These are phyloP conservation scores for Acanthosepion lycidas DNA, from an alignment of 2,888 invertebrate species.

Conservation along the genomic window DNA sequence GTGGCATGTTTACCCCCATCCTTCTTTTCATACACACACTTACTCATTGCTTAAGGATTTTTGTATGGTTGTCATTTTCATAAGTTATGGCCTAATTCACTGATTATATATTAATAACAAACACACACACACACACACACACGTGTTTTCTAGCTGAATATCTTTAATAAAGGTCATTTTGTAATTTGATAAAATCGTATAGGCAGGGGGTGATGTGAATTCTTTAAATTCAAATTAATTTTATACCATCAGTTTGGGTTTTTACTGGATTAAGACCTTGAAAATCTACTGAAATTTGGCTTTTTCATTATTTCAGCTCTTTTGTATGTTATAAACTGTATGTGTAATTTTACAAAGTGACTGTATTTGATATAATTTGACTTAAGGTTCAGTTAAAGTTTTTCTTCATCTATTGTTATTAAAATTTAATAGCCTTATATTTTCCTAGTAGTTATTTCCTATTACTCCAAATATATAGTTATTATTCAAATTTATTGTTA, in stretches of 20 bases:
- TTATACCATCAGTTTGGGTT: not conserved
- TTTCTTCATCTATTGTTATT: not conserved
- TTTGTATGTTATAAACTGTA: not conserved
- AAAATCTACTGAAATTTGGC: not conserved
- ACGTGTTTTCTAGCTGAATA: not conserved
- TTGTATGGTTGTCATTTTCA: not conserved
- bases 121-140: no score
- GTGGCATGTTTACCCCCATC: not conserved
- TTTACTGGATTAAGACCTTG: not conserved
- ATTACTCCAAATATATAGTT: no score
- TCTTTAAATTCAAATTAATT: not conserved
- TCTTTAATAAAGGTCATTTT: not conserved
- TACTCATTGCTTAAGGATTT: not conserved
- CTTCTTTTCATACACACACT: not conserved
- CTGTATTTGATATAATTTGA: not conserved
- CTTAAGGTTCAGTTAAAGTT: not conserved
- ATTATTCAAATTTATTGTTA: no score
- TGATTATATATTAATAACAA: no score
- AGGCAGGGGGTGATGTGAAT: no score
- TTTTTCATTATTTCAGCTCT: not conserved
- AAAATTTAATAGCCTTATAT: no score
- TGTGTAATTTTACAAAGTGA: not conserved
- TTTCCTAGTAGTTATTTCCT: no score
- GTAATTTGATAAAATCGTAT: not conserved
- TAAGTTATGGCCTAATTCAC: not conserved